Evolutionary conservation across 1,140 invertebrate species (phyloP).

Genomic region (Cotesia typhae): DNA sequence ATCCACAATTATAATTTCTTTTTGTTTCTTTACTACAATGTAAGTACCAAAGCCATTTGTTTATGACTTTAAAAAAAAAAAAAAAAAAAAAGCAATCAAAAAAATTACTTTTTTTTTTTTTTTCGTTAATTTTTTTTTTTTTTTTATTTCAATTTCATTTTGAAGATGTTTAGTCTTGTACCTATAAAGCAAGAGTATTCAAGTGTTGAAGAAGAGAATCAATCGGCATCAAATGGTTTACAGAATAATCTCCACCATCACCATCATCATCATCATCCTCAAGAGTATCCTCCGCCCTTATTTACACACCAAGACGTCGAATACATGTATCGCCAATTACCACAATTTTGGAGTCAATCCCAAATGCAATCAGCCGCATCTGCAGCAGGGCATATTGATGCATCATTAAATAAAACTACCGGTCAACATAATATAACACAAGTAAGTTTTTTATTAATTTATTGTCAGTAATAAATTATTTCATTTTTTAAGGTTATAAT

Average conservation of each 20-base stretch:
- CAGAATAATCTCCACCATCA: slow-evolving; percentile 33
- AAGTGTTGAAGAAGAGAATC: slow-evolving; percentile 53
- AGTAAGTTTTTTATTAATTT: slow-evolving; percentile 42
- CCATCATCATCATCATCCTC: slow-evolving; percentile 26
- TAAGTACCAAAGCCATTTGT: slow-evolving; percentile 27
- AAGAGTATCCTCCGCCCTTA: slow-evolving; percentile 51
- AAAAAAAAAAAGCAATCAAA: background rate
- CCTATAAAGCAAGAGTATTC: slow-evolving; percentile 63
- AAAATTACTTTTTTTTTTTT: background rate
- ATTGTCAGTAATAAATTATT: too few relatives aligned
- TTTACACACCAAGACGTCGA: slow-evolving; percentile 61
- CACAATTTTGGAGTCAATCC: slow-evolving; percentile 61
- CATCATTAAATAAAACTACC: slow-evolving; percentile 53
- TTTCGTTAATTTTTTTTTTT: slow-evolving; percentile 21
- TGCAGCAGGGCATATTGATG: slow-evolving; percentile 45
- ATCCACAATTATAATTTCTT: background rate
- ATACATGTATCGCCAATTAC: slow-evolving; percentile 59
- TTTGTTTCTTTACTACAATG: background rate
- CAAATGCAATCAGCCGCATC: slow-evolving; percentile 53
- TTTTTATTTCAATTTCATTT: slow-evolving; percentile 26
- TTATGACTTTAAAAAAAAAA: slow-evolving; percentile 31
- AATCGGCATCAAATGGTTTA: slow-evolving; percentile 46
- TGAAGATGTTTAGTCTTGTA: slow-evolving; percentile 62
- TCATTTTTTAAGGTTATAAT: too few relatives aligned
- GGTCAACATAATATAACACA: slow-evolving; percentile 49